Conservation (phyloP, 2,113 vertebrate genomes). For the Solea senegalensis region DNA sequence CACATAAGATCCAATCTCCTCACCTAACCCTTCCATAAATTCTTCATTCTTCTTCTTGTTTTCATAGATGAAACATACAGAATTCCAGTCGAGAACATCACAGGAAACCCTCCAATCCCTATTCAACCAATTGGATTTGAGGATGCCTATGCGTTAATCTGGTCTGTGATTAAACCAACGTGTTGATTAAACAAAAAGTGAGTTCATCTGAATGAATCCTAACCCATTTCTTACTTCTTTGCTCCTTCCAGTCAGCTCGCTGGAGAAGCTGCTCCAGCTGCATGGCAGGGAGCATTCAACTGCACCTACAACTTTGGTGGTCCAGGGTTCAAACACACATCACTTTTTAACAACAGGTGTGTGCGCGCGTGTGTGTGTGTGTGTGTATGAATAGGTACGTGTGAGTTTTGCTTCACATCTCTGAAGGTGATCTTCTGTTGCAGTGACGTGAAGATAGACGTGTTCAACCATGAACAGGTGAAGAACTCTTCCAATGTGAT, state of each 20-base stretch:
- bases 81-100: conserved; percentile 65
- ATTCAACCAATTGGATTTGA: conserved; percentile 90
- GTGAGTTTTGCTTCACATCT: neutral
- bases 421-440: conserved; percentile 1
- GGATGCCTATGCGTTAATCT: conserved; percentile 85
- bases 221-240: neutral
- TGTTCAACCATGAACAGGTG: conserved; percentile 77
- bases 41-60: conserved; percentile 2
- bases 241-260: conserved; percentile 75
- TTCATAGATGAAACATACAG: conserved; percentile 81
- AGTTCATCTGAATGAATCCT: neutral
- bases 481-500: conserved; percentile 87
- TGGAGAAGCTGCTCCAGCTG: conserved; percentile 47
- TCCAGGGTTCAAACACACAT: conserved; percentile 79
- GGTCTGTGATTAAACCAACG: conserved; percentile 74
- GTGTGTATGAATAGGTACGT: too few relatives aligned
- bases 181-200: neutral
- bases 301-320: conserved; percentile 86
- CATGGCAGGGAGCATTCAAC: conserved; percentile 85
- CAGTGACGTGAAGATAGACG: conserved; percentile 85
- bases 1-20: neutral
- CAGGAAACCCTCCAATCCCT: conserved; percentile 86
- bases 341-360: conserved; percentile 73
- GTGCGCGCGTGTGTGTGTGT: too few relatives aligned
- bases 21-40: neutral